phyloP scores from a whole-genome alignment of 2,888 invertebrate species.

The Trissonchulus sp. region DNA sequence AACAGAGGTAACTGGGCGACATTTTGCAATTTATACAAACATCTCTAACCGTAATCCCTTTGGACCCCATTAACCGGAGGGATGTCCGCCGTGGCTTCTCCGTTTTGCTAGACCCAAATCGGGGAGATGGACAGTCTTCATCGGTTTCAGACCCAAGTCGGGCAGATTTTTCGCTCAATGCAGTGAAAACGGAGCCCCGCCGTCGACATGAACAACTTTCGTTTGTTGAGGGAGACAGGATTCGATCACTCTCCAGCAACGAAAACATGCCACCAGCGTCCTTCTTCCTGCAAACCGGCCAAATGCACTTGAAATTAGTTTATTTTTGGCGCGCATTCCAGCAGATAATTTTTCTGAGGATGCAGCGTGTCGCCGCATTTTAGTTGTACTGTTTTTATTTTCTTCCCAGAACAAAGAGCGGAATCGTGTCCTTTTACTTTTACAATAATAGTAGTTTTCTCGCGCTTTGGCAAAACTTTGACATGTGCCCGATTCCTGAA shows the following conservation, averaged over 20 bases:
- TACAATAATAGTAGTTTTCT: background rate
- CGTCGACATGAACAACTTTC: background rate
- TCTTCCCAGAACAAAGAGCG: background rate
- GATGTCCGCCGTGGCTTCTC: background rate
- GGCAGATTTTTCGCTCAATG: background rate
- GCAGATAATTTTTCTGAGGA: background rate
- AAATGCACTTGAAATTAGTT: background rate
- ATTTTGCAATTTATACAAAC: background rate
- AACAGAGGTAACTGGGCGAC: background rate
- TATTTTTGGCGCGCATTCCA: background rate
- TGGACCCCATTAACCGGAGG: background rate
- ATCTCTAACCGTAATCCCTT: background rate
- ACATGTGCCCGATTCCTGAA: background rate
- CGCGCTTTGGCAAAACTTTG: background rate
- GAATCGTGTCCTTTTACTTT: background rate
- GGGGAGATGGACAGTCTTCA: background rate
- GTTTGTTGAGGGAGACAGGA: background rate
- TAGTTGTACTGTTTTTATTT: background rate
- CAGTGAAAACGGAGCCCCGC: background rate
- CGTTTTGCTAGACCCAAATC: constrained; percentile 6
- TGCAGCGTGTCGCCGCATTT: background rate
- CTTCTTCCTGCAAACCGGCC: background rate
- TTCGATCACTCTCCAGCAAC: background rate
- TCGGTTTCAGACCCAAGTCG: background rate
- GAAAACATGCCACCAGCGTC: constrained; percentile 8